Percentiles rank a stretch among this genome's conserved stretches.
These are phyloP conservation scores for Aegithalos caudatus DNA, from an alignment of 2,113 vertebrate species.

Conservation along the genomic window DNA sequence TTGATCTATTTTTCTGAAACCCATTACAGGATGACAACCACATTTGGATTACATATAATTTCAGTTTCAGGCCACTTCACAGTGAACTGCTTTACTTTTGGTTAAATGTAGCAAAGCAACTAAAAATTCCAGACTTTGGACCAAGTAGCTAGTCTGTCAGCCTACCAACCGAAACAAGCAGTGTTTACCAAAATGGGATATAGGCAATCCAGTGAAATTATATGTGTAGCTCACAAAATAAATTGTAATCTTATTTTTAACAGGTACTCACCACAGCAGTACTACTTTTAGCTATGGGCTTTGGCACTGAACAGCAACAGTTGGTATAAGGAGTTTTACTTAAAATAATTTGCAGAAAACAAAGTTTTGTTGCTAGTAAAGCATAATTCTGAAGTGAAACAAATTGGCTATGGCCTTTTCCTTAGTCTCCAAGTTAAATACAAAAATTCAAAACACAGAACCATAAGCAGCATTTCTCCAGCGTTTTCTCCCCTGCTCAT, in stretches of 20 bases:
- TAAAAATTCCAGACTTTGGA: neutral
- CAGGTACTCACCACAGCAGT: neutral
- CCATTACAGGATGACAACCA: rapidly evolving
- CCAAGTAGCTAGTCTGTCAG: neutral
- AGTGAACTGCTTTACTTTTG: neutral
- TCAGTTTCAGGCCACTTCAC: neutral
- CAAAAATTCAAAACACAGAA: neutral
- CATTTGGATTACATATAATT: neutral
- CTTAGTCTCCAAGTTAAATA: neutral
- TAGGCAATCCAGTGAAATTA: neutral
- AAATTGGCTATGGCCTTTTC: neutral
- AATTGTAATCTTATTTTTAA: neutral
- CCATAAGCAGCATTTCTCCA: neutral
- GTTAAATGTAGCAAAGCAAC: neutral
- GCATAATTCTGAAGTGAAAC: neutral
- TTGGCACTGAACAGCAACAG: neutral
- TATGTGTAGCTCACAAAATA: neutral
- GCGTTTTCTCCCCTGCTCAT: neutral
- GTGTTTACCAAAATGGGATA: neutral
- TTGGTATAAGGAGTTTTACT: neutral
- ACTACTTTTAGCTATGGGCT: neutral
- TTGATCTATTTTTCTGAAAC: neutral
- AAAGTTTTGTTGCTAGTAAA: neutral
- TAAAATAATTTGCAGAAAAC: neutral
- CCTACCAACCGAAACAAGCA: neutral